A percentile compares a stretch with the other conserved stretches of the same genome.
These are phyloP conservation scores for Sebastes diaconus DNA, from an alignment of 2,797 vertebrate species.

Conservation along the genomic window DNA sequence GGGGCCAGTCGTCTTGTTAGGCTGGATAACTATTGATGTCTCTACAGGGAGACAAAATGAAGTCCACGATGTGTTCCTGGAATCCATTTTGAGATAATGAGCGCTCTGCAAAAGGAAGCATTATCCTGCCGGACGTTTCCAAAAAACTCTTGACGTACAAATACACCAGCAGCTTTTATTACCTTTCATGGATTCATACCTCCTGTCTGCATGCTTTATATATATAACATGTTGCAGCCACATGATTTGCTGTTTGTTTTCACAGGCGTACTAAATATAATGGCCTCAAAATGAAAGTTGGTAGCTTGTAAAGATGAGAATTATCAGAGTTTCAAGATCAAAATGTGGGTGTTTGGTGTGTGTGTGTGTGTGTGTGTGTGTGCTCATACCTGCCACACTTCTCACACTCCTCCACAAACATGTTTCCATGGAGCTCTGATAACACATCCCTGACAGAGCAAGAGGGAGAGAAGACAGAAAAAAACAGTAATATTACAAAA, in stretches of 20 bases:
- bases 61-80: background rate
- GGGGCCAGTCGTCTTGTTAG: background rate
- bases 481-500: conserved; percentile 2
- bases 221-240: background rate
- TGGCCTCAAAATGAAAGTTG: background rate
- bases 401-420: conserved; percentile 97
- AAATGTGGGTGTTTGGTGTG: background rate
- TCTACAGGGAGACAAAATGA: background rate
- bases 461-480: conserved; percentile 5
- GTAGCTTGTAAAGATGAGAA: background rate
- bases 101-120: background rate
- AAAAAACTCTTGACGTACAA: background rate
- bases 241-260: background rate
- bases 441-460: conserved; percentile 85
- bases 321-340: background rate
- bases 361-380: background rate
- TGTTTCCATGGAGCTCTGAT: conserved; percentile 97
- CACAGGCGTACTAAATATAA: background rate
- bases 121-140: background rate
- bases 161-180: background rate
- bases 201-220: background rate
- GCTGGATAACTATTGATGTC: background rate
- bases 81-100: conserved; percentile 1
- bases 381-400: conserved; percentile 92
- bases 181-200: background rate